These are phyloP conservation scores for Drosophila arawakana DNA, from an alignment of 1,140 invertebrate genomes.

Conservation along the genomic window DNA sequence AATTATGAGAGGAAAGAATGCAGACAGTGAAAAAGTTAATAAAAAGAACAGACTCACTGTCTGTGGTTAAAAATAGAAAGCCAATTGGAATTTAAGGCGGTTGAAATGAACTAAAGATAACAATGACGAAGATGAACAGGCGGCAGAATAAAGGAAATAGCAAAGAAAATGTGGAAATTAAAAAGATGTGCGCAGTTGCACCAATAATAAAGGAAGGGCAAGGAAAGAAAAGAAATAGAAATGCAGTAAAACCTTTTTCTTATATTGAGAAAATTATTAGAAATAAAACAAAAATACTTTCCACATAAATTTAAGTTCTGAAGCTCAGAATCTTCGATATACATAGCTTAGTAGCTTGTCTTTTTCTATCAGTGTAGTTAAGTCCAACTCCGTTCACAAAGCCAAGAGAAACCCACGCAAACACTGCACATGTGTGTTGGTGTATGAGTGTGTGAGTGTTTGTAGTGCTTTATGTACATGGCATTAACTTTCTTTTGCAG, in stretches of 20 bases:
- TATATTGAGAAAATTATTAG: too few relatives aligned
- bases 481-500: slow-evolving; percentile 84
- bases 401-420: slow-evolving; percentile 2
- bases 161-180: slow-evolving; percentile 3
- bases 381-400: neutral
- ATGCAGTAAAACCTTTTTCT: too few relatives aligned
- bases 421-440: neutral
- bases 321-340: too few relatives aligned
- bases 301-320: too few relatives aligned
- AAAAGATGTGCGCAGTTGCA: slow-evolving; percentile 1
- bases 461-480: slow-evolving; percentile 10
- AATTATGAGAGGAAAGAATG: slow-evolving; percentile 6
- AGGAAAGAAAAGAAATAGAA: too few relatives aligned
- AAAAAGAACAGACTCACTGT: neutral
- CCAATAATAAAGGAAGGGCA: too few relatives aligned
- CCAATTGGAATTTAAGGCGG: slow-evolving; percentile 12
- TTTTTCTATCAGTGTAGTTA: neutral
- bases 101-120: slow-evolving; percentile 1
- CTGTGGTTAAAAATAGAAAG: neutral
- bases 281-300: too few relatives aligned
- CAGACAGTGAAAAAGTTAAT: neutral
- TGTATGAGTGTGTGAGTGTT: neutral
- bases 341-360: too few relatives aligned
- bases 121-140: neutral
- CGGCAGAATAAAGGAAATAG: neutral